These are phyloP conservation scores for Gadopsis bispinosus DNA, from an alignment of 2,797 vertebrate genomes.

Conservation along the genomic window DNA sequence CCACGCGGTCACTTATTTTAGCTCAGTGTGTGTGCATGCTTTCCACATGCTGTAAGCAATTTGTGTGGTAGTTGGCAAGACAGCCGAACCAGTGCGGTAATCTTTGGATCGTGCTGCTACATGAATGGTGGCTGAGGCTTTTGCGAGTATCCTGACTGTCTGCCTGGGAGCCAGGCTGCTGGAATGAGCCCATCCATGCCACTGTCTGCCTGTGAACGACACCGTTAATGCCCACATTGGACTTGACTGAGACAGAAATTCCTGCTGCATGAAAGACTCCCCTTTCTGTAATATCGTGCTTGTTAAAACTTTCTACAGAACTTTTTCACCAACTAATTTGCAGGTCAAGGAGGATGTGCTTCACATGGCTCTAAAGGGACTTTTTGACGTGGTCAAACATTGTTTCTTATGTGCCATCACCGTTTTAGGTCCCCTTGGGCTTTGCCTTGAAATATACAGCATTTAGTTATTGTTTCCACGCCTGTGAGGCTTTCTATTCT, in stretches of 20 bases:
- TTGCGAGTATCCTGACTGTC: conserved; percentile 69
- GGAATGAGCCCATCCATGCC: conserved; percentile 68
- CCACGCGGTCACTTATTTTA: conserved; percentile 72
- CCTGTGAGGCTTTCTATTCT: background rate
- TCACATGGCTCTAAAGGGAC: background rate
- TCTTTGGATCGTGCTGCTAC: conserved; percentile 78
- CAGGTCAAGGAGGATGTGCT: background rate
- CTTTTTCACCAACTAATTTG: conserved; percentile 8
- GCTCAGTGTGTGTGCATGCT: conserved; percentile 76
- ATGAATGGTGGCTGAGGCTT: conserved; percentile 77
- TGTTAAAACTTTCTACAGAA: background rate
- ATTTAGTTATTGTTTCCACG: background rate
- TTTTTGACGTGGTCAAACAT: background rate
- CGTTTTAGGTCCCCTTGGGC: background rate
- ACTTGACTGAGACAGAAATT: conserved; percentile 35
- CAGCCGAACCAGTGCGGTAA: conserved; percentile 77
- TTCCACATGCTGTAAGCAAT: conserved; percentile 86
- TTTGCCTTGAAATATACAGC: background rate
- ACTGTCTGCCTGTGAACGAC: conserved; percentile 64
- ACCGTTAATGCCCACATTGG: conserved; percentile 57
- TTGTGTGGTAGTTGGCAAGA: conserved; percentile 78
- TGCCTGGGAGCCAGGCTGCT: conserved; percentile 67
- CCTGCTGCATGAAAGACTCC: background rate
- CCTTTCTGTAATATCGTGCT: background rate
- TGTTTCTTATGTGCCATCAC: background rate